Evolutionary conservation across 2,888 invertebrate species (phyloP), one percentile per base, ranked within the genome.

Genomic region (Meiosimyza platycephala): DNA sequence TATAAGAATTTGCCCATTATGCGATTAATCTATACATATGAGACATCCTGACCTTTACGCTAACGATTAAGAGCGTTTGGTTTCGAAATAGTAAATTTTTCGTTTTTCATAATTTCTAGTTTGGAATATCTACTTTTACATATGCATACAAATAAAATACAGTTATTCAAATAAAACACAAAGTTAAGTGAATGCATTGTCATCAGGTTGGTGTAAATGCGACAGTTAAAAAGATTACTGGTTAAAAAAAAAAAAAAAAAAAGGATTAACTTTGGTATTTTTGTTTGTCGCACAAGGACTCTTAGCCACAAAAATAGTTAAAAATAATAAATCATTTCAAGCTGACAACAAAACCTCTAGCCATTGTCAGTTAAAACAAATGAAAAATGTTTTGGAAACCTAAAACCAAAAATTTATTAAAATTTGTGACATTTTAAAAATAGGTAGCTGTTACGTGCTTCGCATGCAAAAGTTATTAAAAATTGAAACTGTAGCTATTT

Each of bases 181-280:
- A 40, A 40, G 4, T 40, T 9, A 40, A 40, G 7, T 9, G 9
- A 6, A 40, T 40, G 40, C 40, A 40, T 40, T 40, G 40, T 40
- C 40, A 40, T 40, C 9, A 40, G 40, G 6, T 40, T 9, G 40
- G 9, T 9, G 3, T 16, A 15, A 47, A 62, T 15, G 40, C n/a
- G 62, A 47, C 62, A 62, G n/a, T 40, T 62, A 47, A 62, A 62
- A 48, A n/a, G 47, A 62, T 16, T 47, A 40, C 13, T 47, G 40
- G 62, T 62, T 40, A 40, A 33, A n/a, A 40, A 62, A 16, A 40
- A 1, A 40, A 9, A 6, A 1, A 40, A 40, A 9, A 1, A 40
- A 9, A 15, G 47, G 40, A 62, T 62, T 62, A 62, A n/a, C 62
- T 40, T 15, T 47, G 62, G 16, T 40, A 62, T 12, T 16, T 57